Conservation (phyloP, 2,888 invertebrate species). For the Chydorus sphaericus region DNA sequence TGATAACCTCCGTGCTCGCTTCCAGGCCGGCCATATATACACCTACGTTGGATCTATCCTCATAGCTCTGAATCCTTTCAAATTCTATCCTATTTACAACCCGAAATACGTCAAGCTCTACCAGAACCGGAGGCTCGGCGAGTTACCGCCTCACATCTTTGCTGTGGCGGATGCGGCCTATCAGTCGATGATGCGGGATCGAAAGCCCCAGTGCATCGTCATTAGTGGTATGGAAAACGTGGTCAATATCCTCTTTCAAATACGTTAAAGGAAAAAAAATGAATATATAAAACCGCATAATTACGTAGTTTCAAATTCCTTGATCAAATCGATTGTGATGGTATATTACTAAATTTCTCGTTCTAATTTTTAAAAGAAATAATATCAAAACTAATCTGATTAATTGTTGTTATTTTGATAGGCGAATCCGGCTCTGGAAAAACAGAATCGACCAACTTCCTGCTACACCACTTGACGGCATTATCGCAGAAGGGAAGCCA, state of each 20-base stretch:
- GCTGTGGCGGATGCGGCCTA: constrained; percentile 90
- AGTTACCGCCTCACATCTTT: constrained; percentile 90
- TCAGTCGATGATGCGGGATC: constrained; percentile 81
- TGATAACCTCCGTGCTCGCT: constrained; percentile 76
- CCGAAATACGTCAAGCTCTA: constrained; percentile 93
- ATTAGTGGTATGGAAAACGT: constrained; percentile 72
- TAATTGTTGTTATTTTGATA: background rate
- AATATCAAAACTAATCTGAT: background rate
- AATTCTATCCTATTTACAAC: constrained; percentile 92
- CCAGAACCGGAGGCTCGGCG: constrained; percentile 78
- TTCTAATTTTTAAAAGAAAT: too few species aligned
- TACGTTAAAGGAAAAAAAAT: too few species aligned
- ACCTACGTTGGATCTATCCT: constrained; percentile 91
- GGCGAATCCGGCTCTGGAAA: constrained; percentile 89
- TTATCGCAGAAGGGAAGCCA: constrained; percentile 86
- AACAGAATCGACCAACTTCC: constrained; percentile 90
- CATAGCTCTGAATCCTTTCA: constrained; percentile 83
- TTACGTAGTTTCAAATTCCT: too few species aligned
- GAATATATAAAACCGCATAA: too few species aligned
- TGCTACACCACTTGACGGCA: constrained; percentile 86
- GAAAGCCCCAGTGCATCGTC: constrained; percentile 84
- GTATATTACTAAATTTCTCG: too few species aligned
- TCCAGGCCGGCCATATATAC: constrained; percentile 84
- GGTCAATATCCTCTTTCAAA: too few species aligned
- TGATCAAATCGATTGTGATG: too few species aligned